Evolutionary conservation across 2,797 vertebrate species (phyloP).

Genomic region (Macroramphosus scolopax): DNA sequence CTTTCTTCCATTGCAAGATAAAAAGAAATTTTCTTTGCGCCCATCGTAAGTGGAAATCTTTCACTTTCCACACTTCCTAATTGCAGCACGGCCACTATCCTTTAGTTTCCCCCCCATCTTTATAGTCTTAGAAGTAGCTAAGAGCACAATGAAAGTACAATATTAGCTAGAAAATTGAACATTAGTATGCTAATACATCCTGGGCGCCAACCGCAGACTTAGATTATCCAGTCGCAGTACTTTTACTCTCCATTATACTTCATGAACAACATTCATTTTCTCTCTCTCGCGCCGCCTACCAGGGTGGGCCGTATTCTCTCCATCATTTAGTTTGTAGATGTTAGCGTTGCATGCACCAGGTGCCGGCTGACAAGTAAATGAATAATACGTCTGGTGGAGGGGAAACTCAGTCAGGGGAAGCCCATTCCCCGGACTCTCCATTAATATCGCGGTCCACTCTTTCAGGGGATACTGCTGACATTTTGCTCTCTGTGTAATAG

Average conservation of each 20-base stretch:
- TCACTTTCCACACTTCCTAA: conserved; percentile 6
- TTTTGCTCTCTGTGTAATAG: conserved; percentile 84
- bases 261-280: conserved; percentile 56
- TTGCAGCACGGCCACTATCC: conserved; percentile 1
- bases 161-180: conserved; percentile 53
- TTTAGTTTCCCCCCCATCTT: conserved; percentile 1
- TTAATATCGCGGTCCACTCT: conserved; percentile 80
- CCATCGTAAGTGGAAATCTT: conserved; percentile 8
- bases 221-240: conserved; percentile 45
- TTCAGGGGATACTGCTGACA: conserved; percentile 79
- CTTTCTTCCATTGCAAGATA: conserved; percentile 3
- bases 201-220: conserved; percentile 43
- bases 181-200: conserved; percentile 57
- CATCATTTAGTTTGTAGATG: conserved; percentile 75
- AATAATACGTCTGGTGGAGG: conserved; percentile 75
- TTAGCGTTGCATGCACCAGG: conserved; percentile 73
- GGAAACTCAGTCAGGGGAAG: conserved; percentile 75
- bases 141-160: conserved; percentile 45
- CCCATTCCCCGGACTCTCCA: conserved; percentile 75
- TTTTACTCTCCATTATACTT: conserved; percentile 53
- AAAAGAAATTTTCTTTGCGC: conserved; percentile 8
- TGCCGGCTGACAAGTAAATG: conserved; percentile 76
- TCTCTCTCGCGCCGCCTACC: conserved; percentile 43
- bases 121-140: conserved; percentile 27
- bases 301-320: conserved; percentile 64